A percentile compares a stretch with the other conserved stretches of the same genome.
phyloP scores from a whole-genome alignment of 2,113 vertebrate genomes.

The Dicentrarchus labrax region DNA sequence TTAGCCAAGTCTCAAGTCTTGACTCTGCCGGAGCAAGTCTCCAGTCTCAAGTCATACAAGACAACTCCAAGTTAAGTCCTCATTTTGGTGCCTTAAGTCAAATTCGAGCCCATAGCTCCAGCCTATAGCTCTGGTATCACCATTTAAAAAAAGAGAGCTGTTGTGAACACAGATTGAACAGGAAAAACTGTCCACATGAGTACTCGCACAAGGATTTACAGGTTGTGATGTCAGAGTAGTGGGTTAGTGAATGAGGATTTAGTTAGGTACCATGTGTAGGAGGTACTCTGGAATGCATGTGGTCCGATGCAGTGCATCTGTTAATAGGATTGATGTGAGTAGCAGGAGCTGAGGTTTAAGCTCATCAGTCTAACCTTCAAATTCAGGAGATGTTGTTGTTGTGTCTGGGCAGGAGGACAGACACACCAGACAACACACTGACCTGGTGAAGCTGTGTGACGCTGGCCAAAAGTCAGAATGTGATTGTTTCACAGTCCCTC shows the following conservation, averaged over 20 bases:
- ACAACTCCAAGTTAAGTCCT: background rate
- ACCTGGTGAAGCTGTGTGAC: background rate
- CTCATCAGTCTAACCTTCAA: slow-evolving; percentile 67
- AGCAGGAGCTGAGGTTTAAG: slow-evolving; percentile 45
- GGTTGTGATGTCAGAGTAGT: background rate
- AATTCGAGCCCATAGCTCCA: background rate
- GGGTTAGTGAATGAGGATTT: slow-evolving; percentile 13
- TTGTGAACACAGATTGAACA: background rate
- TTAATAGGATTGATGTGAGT: slow-evolving; percentile 67
- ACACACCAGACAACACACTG: background rate
- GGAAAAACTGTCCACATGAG: background rate
- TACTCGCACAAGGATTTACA: background rate
- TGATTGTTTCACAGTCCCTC: too few relatives aligned
- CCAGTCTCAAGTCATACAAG: background rate
- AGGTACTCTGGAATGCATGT: background rate
- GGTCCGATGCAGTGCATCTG: slow-evolving; percentile 31
- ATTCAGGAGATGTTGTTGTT: slow-evolving; percentile 17
- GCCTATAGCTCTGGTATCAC: too few relatives aligned
- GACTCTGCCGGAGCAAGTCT: background rate
- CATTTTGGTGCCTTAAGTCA: background rate
- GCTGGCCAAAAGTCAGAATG: background rate
- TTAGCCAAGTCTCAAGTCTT: background rate
- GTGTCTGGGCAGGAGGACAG: slow-evolving; percentile 1
- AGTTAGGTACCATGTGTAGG: slow-evolving; percentile 3
- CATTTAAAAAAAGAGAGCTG: too few relatives aligned